phyloP scores from a whole-genome alignment of 2,797 vertebrate species.

The Sphenodon punctatus region DNA sequence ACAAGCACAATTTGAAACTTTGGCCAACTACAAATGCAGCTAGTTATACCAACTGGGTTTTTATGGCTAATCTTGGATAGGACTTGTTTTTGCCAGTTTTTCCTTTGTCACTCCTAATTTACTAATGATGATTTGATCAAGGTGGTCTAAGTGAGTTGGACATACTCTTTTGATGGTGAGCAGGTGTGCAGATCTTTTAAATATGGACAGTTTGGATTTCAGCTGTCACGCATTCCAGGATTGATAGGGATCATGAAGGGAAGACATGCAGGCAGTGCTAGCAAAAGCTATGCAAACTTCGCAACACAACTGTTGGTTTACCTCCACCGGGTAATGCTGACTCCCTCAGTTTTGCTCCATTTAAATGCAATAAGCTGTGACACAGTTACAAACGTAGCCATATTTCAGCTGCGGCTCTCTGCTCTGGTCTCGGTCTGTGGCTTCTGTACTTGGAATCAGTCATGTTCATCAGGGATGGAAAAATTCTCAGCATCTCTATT shows the following conservation, averaged over 20 bases:
- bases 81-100: accelerated
- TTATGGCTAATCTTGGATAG: background rate
- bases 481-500: no score
- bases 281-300: no score
- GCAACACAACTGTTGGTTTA: no score
- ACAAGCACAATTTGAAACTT: background rate
- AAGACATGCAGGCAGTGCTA: no score
- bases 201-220: background rate
- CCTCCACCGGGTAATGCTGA: no score
- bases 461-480: background rate
- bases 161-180: background rate
- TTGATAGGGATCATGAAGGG: no score
- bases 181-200: background rate
- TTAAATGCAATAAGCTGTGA: no score
- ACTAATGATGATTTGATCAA: background rate
- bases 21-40: background rate
- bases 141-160: background rate
- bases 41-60: background rate
- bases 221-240: background rate
- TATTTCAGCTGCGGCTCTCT: background rate
- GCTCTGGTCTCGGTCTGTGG: background rate
- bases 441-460: no score
- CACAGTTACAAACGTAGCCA: no score
- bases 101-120: background rate
- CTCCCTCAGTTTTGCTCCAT: no score